Conservation (phyloP, 2,113 vertebrate genomes). For the Penelope pileata region DNA sequence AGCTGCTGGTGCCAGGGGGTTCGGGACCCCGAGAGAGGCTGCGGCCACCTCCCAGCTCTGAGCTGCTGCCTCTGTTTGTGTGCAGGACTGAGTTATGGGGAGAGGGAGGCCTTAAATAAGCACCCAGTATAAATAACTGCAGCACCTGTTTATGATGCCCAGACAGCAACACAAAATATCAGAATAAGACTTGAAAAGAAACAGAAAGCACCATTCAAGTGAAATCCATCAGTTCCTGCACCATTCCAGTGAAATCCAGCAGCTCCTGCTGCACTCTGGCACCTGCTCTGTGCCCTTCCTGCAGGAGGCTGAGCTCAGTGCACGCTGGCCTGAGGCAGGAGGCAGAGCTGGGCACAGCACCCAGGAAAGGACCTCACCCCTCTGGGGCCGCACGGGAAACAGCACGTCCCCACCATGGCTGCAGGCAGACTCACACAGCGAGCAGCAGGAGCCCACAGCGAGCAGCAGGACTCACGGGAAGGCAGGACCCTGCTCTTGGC, state of each 20-base stretch:
- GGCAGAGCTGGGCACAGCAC: too few relatives aligned
- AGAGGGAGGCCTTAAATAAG: neutral
- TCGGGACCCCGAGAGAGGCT: neutral
- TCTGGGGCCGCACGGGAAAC: too few relatives aligned
- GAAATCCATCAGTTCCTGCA: neutral
- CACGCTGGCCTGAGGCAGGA: too few relatives aligned
- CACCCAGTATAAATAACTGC: neutral
- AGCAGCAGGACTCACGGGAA: neutral
- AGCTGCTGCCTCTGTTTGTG: neutral
- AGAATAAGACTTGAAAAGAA: neutral
- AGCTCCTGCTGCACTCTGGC: neutral
- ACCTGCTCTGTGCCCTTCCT: neutral
- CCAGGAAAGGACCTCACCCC: too few relatives aligned
- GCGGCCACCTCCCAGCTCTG: neutral
- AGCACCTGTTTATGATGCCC: neutral
- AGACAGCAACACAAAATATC: neutral
- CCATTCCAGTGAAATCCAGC: neutral
- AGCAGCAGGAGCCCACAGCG: fast-evolving
- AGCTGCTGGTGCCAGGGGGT: neutral
- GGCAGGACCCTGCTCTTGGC: neutral
- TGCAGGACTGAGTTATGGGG: neutral
- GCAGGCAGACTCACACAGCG: too few relatives aligned
- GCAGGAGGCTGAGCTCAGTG: neutral
- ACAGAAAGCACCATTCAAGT: neutral
- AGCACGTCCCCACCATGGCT: too few relatives aligned